Evolutionary conservation across 2,888 invertebrate species (phyloP), one percentile per base, ranked within the genome.

Genomic region (Heliconius charithonia): DNA sequence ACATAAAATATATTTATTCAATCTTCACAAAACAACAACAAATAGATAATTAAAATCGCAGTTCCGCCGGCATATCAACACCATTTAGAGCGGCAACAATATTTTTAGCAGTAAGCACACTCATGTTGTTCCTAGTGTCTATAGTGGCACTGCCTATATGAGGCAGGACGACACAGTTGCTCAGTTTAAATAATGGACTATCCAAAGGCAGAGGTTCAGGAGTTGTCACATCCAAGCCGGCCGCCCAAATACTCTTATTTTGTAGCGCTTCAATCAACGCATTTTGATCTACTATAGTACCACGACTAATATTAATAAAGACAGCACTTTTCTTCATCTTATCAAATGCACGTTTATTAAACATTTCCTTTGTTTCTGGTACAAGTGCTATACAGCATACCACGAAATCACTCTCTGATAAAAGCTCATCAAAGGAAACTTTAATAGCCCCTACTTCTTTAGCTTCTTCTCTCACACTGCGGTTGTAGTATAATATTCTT

Each of bases 61-160:
- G 91, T 89, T 96, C 96, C 7, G 97, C 96, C 1, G 97, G 97
- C 97, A 98, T 97, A 83, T 95, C 89, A 73, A 93, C 87, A 3
- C 96, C 96, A 75, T 96, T 95, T 2, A 99, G 90, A 2, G 96
- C 98, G 56, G 97, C 96, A 69, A 98, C 87, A 85, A 99, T 97
- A 93, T 99, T 99, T 78, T 95, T 93, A 0, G 98, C 98, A 1
- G 98, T 97, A 66, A 98, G 94, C 70, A 96, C 93, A 4, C 97
- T 97, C 99, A 99, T 99, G 77, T 96, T 96, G 76, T 96, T 96
- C 81, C 99, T 96, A 0, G 98, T 97, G 89, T 97, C 97, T 76
- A 96, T 96, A 1, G 97, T 96, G 7, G 99, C 99, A 93, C 99
- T 99, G 62, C 98, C 99, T 86, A 99, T 98, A 89, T 99, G 99